Base-by-base conservation (phyloP, 2,113 vertebrate species). In the Aphyosemion australe region DNA sequence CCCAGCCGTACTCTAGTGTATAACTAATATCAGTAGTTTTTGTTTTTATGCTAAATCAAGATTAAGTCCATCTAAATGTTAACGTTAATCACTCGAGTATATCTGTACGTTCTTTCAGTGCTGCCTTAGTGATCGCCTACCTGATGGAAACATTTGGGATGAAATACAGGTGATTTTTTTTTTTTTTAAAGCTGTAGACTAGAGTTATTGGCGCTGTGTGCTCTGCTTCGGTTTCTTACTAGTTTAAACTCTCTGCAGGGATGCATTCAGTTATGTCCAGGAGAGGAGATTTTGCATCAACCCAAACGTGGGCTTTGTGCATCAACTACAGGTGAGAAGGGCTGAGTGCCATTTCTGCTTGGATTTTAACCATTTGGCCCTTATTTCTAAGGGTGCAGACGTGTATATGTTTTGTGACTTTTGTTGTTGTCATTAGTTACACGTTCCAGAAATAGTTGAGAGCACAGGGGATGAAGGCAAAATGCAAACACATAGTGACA, bases 101-200 rank as follows among this genome's bases (percentile, higher is more conserved):
- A 26, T 26, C 26, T 26, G 26, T 26, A 67, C 53, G 19, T 37
- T 10, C 7, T 19, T 62, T 39, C 54, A 99, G 97, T 89, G 97
- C 97, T 92, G 97, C 97, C 91, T 96, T 99, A 94, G 96, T 98
- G 87, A 98, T 99, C 91, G 97, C 97, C 37, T 99, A 99, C 86
- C 95, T 99, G 83, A 99, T 99, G 97, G 97, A 99, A 93, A 98
- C 97, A 15, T 99, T 99, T 91, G 97, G 97, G 73, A 93, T 98
- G 84, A 99, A 99, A 80, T 99, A 99, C 94, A 99, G 97, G 97
- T 98, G 83, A 85, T 87, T 56, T 16, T 42, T 16, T 31, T 15
- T 6, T 7, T 26, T 41, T n/a, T 21, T 8, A n/a, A 19, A 15
- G 8, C 8, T 18, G 6, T n/a, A 5, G 18, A 26, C 9, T n/a